These are phyloP conservation scores for Heliconius ismenius DNA, from an alignment of 2,888 invertebrate genomes.

Conservation along the genomic window DNA sequence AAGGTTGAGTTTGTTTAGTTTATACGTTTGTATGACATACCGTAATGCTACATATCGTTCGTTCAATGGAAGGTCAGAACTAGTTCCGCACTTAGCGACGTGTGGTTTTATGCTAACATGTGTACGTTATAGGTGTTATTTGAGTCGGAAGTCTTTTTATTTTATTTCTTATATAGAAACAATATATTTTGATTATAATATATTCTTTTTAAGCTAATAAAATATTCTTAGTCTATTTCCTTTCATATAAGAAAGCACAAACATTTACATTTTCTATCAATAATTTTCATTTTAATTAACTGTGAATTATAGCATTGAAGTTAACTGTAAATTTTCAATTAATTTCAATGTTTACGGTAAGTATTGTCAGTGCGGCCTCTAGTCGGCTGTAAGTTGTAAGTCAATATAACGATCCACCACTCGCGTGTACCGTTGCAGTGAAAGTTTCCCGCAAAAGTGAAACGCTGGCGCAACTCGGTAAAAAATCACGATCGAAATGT, in stretches of 20 bases:
- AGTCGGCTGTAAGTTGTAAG: background rate
- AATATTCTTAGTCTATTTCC: background rate
- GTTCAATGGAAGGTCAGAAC: constrained; percentile 38
- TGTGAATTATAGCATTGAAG: background rate
- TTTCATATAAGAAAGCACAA: background rate
- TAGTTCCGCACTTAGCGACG: constrained; percentile 33
- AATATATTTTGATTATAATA: background rate
- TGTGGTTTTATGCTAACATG: constrained; percentile 20
- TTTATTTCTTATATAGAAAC: constrained; percentile 9
- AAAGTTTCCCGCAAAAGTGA: constrained; percentile 80
- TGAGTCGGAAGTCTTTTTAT: constrained; percentile 19
- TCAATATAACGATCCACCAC: constrained; percentile 29
- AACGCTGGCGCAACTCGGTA: constrained; percentile 56
- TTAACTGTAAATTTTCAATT: background rate
- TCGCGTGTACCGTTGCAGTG: constrained; percentile 71
- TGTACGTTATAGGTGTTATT: constrained; percentile 47
- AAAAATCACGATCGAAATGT: constrained; percentile 50
- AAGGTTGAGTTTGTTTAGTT: background rate
- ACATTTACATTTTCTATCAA: background rate
- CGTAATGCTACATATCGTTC: constrained; percentile 37
- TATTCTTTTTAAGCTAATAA: too few species aligned
- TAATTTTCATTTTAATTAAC: background rate
- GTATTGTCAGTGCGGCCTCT: background rate
- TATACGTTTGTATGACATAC: constrained; percentile 19
- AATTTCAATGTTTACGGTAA: background rate